Evolutionary conservation across 1,140 invertebrate genomes (phyloP).

Genomic region (Melanaphis sacchari): DNA sequence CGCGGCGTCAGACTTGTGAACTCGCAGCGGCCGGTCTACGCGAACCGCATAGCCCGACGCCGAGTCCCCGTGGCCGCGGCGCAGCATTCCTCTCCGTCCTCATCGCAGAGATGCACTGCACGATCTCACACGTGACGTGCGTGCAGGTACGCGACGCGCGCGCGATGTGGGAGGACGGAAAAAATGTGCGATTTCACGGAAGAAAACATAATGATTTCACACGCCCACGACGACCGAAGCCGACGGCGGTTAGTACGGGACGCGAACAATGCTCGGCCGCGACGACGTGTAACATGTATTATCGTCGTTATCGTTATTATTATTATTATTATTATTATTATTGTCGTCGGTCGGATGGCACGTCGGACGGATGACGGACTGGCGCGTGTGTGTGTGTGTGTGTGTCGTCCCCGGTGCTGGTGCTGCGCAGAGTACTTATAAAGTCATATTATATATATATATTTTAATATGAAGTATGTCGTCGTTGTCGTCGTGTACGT

Average conservation of each 20-base stretch:
- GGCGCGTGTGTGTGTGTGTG: too few relatives aligned
- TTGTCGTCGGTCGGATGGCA: not conserved
- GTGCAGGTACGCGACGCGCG: not conserved
- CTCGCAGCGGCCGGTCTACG: too few relatives aligned
- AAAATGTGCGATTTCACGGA: conserved; percentile 49
- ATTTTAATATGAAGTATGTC: too few relatives aligned
- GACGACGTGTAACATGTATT: not conserved
- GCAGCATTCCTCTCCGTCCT: too few relatives aligned
- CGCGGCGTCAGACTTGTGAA: too few relatives aligned
- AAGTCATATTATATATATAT: not conserved
- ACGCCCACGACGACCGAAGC: conserved; percentile 32
- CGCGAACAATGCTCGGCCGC: not conserved
- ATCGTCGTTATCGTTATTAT: conserved; percentile 20
- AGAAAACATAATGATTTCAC: conserved; percentile 43
- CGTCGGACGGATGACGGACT: not conserved
- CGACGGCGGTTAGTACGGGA: not conserved
- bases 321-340: not conserved
- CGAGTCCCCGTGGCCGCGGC: too few relatives aligned
- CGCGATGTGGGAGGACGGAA: not conserved
- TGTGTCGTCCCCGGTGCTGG: conserved; percentile 8
- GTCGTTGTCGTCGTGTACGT: not conserved
- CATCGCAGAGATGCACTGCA: not conserved
- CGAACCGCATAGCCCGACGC: too few relatives aligned
- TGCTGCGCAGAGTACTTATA: not conserved
- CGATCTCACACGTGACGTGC: not conserved